Conservation (phyloP, 2,113 vertebrate species). For the Todiramphus saurophagus region DNA sequence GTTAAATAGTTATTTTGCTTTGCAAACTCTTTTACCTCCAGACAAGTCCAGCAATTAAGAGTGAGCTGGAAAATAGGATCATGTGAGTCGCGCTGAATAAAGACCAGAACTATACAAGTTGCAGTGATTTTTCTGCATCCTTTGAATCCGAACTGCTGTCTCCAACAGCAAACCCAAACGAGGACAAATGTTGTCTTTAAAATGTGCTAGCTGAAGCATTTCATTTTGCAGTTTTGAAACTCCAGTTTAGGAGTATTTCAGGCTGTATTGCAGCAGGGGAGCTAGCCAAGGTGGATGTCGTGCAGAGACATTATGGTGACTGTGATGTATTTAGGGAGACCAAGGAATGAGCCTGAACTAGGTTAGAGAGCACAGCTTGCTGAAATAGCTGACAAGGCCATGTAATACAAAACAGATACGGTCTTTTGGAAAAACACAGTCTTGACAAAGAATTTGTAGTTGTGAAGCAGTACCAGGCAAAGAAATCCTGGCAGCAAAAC, state of each 20-base stretch:
- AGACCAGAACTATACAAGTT: neutral
- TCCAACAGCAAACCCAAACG: slow-evolving; percentile 15
- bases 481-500: neutral
- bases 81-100: neutral
- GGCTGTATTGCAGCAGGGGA: slow-evolving; percentile 20
- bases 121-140: neutral
- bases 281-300: slow-evolving; percentile 30
- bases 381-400: slow-evolving; percentile 24
- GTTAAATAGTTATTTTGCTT: slow-evolving; percentile 63
- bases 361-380: slow-evolving; percentile 43
- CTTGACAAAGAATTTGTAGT: neutral
- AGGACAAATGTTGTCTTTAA: slow-evolving; percentile 37
- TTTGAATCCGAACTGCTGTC: slow-evolving; percentile 7
- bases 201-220: slow-evolving; percentile 29
- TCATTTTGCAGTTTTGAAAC: slow-evolving; percentile 32
- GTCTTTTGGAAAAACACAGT: neutral
- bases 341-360: slow-evolving; percentile 48
- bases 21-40: slow-evolving; percentile 28
- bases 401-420: neutral
- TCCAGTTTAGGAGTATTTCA: slow-evolving; percentile 2
- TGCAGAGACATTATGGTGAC: slow-evolving; percentile 22
- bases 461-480: neutral
- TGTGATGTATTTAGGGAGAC: slow-evolving; percentile 41
- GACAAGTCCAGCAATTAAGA: slow-evolving; percentile 48
- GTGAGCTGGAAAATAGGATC: slow-evolving; percentile 28